phyloP scores from a whole-genome alignment of 1,140 invertebrate species.

The Hirudo medicinalis region DNA sequence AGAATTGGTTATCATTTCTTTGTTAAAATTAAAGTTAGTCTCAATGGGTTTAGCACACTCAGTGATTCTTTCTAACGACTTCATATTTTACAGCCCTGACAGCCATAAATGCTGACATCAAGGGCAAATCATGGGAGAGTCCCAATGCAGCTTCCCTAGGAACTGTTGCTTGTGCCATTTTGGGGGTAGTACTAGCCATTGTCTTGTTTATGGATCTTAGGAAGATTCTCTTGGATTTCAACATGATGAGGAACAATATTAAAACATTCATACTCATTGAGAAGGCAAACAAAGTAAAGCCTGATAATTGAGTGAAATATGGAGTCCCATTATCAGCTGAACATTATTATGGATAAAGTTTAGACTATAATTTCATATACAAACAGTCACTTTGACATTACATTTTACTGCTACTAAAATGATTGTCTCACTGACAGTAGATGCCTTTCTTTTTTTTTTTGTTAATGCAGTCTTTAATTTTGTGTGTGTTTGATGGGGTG shows the following conservation, averaged over 20 bases:
- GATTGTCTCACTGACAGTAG: no score
- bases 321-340: no score
- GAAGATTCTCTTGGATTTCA: slow-evolving; percentile 20
- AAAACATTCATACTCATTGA: neutral
- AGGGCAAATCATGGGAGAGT: slow-evolving; percentile 21
- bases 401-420: no score
- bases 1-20: neutral
- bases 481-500: no score
- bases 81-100: slow-evolving; percentile 9
- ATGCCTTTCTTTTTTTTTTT: no score
- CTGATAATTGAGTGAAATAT: no score
- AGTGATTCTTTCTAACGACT: neutral
- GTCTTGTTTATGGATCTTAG: slow-evolving; percentile 19
- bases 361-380: no score
- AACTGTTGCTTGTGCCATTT: slow-evolving; percentile 20
- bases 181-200: slow-evolving; percentile 11
- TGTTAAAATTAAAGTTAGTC: no score
- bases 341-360: no score
- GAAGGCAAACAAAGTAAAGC: slow-evolving; percentile 8
- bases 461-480: no score
- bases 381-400: no score
- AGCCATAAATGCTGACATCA: slow-evolving; percentile 9
- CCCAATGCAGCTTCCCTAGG: slow-evolving; percentile 15
- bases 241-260: slow-evolving; percentile 19
- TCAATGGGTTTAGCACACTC: no score